These are phyloP conservation scores for Leucopsar rothschildi DNA, from an alignment of 2,113 vertebrate species.

Conservation along the genomic window DNA sequence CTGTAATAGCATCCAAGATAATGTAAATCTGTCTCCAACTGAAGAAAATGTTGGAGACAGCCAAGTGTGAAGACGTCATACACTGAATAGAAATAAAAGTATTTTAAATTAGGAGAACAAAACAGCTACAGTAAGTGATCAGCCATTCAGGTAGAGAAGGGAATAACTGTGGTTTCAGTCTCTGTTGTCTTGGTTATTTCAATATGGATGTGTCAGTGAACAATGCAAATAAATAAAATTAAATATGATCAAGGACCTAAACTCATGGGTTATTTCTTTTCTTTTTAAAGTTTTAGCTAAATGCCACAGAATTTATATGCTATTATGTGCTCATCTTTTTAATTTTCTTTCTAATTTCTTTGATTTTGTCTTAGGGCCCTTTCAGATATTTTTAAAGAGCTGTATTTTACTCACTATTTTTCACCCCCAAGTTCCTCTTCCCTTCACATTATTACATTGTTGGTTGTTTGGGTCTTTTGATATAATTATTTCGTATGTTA, in stretches of 20 bases:
- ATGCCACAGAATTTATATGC: not conserved
- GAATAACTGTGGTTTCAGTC: not conserved
- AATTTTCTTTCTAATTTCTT: not conserved
- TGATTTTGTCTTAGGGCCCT: not conserved
- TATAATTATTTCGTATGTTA: not conserved
- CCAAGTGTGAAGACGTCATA: not conserved
- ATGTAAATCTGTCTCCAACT: not conserved
- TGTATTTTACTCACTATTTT: not conserved
- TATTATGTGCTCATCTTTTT: not conserved
- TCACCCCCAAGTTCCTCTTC: not conserved
- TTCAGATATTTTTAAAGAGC: not conserved
- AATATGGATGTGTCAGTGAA: not conserved
- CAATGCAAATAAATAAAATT: not conserved
- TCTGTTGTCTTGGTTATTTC: not conserved
- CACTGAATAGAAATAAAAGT: not conserved
- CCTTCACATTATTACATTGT: accelerated
- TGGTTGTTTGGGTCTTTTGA: not conserved
- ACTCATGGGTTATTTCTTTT: not conserved
- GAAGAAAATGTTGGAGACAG: not conserved
- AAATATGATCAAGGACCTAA: not conserved
- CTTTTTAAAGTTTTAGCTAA: not conserved
- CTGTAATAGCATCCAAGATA: not conserved
- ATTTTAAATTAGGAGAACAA: not conserved
- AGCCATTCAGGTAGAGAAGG: not conserved
- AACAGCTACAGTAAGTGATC: not conserved